Conservation (phyloP, 2,113 vertebrate genomes). For the Epinephelus fuscoguttatus region DNA sequence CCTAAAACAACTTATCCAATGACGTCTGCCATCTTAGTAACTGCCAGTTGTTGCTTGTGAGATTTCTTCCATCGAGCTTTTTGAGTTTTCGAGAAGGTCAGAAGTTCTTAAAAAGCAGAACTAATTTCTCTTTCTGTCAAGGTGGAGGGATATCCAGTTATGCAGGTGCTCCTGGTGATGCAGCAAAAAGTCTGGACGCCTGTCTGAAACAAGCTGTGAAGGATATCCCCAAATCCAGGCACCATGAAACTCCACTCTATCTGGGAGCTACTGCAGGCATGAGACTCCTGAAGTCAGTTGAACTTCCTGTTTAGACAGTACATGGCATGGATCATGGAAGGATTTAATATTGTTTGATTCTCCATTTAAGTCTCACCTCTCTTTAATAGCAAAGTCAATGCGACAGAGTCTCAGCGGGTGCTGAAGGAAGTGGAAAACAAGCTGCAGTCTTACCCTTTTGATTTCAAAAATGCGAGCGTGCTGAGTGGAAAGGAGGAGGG, state of each 20-base stretch:
- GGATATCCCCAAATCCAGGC: constrained; percentile 80
- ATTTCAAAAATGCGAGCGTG: constrained; percentile 85
- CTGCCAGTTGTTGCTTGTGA: constrained; percentile 60
- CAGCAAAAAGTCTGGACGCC: constrained; percentile 70
- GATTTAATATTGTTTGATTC: background rate
- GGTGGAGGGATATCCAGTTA: constrained; percentile 83
- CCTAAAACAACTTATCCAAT: background rate
- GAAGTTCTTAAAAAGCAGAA: constrained; percentile 23
- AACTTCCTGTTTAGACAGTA: background rate
- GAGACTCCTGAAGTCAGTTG: constrained; percentile 88
- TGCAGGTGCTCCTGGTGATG: constrained; percentile 54
- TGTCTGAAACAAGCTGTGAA: constrained; percentile 84
- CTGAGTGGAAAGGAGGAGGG: constrained; percentile 89
- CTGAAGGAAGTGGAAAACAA: constrained; percentile 82
- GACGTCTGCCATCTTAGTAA: constrained; percentile 49
- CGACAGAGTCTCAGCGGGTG: constrained; percentile 70
- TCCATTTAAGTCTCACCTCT: background rate
- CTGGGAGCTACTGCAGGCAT: constrained; percentile 91
- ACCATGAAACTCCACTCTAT: constrained; percentile 80
- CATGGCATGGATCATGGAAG: background rate
- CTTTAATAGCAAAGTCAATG: constrained; percentile 76
- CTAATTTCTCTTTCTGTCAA: constrained; percentile 35
- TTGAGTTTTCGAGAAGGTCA: constrained; percentile 83
- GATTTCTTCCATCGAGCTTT: constrained; percentile 25
- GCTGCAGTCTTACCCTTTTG: constrained; percentile 85